A percentile compares a stretch with the other conserved stretches of the same genome.
These are phyloP conservation scores for Microtus ochrogaster DNA, from an alignment of 2,113 vertebrate species.

Conservation along the genomic window DNA sequence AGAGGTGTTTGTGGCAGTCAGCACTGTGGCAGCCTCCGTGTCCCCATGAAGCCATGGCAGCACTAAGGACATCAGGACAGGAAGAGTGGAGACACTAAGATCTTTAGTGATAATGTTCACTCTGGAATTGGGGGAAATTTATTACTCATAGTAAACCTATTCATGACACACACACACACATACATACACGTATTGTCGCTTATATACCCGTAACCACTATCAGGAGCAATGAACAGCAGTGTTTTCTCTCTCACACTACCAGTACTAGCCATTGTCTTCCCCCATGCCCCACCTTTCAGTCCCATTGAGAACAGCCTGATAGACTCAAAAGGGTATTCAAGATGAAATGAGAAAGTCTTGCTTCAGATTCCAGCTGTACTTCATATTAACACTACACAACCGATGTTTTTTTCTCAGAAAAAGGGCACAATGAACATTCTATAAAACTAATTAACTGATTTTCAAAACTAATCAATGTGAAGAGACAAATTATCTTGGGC, in stretches of 20 bases:
- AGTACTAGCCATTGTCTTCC: neutral
- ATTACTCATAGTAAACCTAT: neutral
- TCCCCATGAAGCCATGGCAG: neutral
- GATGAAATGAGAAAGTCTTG: neutral
- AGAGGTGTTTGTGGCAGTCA: neutral
- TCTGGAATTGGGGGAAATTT: slow-evolving; percentile 1
- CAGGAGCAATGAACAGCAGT: neutral
- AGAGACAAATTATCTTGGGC: no score
- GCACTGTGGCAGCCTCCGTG: neutral
- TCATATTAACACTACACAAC: neutral
- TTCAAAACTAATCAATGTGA: neutral
- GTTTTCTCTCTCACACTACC: neutral
- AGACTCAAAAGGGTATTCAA: neutral
- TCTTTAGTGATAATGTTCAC: neutral
- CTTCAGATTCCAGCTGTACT: neutral
- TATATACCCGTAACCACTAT: neutral
- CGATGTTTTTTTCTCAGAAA: neutral
- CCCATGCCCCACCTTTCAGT: neutral
- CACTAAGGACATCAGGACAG: neutral
- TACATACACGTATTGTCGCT: neutral
- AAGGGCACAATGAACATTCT: neutral
- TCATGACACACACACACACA: neutral
- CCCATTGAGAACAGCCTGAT: neutral
- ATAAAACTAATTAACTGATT: neutral
- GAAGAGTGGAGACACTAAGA: neutral